Conservation (phyloP, 2,888 invertebrate genomes). For the Drosophila infuscata region DNA sequence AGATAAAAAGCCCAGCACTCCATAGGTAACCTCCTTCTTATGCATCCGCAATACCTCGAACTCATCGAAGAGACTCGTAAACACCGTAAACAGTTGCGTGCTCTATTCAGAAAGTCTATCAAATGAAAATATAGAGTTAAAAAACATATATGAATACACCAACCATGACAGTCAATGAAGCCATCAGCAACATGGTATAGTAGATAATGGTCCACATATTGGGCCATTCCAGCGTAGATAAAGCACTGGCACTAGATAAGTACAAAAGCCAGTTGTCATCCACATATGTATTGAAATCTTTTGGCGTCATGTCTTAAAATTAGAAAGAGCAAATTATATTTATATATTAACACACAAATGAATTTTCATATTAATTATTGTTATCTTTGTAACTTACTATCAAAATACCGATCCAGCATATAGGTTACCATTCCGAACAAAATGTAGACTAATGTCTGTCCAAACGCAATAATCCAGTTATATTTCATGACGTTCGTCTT, state of each 20-base stretch:
- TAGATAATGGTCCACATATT: slow-evolving; percentile 92
- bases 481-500: slow-evolving; percentile 88
- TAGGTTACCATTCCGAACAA: slow-evolving; percentile 88
- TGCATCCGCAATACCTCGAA: slow-evolving; percentile 71
- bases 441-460: slow-evolving; percentile 71
- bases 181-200: slow-evolving; percentile 91
- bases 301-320: slow-evolving; percentile 20
- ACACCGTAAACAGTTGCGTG: slow-evolving; percentile 75
- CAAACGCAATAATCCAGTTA: slow-evolving; percentile 76
- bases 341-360: not conserved
- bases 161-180: slow-evolving; percentile 91
- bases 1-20: slow-evolving; percentile 53
- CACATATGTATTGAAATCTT: slow-evolving; percentile 33
- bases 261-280: slow-evolving; percentile 70
- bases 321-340: not conserved
- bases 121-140: not conserved
- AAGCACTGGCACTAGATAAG: slow-evolving; percentile 71
- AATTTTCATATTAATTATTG: not conserved
- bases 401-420: slow-evolving; percentile 88
- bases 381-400: slow-evolving; percentile 35
- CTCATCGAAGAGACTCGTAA: slow-evolving; percentile 82
- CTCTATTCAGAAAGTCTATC: slow-evolving; percentile 44
- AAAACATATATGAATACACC: slow-evolving; percentile 63
- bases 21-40: slow-evolving; percentile 64
- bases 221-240: slow-evolving; percentile 84